Evolutionary conservation across 2,113 vertebrate genomes (phyloP), one percentile per base, ranked within the genome.

Genomic region (Noctilio leporinus): DNA sequence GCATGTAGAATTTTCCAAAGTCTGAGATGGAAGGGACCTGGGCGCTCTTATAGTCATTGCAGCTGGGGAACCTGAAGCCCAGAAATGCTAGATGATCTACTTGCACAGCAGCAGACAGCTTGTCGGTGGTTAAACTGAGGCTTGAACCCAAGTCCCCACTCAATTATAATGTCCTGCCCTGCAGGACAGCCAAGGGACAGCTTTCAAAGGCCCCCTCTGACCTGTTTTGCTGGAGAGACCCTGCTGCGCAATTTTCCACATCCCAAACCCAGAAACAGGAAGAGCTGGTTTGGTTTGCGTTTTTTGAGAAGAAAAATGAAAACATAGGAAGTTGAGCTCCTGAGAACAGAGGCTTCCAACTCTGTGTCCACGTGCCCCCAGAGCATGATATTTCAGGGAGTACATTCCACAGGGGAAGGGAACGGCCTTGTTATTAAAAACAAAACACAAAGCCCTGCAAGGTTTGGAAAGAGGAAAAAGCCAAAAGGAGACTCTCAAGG

Each of bases 231-330:
- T 93, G 49, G 62, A 91, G 86, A 65, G 62, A 88, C 89, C 86
- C 92, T 95, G 90, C 90, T 92, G 87, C 91, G 95, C 93, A 93
- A 96, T 80, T 87, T 86, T 95, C 94, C 75, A 96, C 67, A 96
- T 95, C 92, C 84, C 73, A 92, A 93, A 93, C 15, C 64, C 95
- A 93, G 96, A 95, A 96, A 97, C 96, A 96, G 93, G 95, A 97
- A 97, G 76, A 93, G 51, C 69, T 93, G 85, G 22, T 93, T 93
- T 97, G 86, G 73, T 89, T 95, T 94, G 93, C 35, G 0, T 97
- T 97, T 96, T 90, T 97, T 93, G 45, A 92, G 84, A 94, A 96
- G 86, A 94, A 97, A 97, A 96, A 97, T 92, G 92, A 97, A 97
- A 97, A 97, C 94, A 97, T 95, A 92, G 75, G 95, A 97, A 95